Conservation (phyloP, 2,888 invertebrate genomes). For the Eilema caniola region DNA sequence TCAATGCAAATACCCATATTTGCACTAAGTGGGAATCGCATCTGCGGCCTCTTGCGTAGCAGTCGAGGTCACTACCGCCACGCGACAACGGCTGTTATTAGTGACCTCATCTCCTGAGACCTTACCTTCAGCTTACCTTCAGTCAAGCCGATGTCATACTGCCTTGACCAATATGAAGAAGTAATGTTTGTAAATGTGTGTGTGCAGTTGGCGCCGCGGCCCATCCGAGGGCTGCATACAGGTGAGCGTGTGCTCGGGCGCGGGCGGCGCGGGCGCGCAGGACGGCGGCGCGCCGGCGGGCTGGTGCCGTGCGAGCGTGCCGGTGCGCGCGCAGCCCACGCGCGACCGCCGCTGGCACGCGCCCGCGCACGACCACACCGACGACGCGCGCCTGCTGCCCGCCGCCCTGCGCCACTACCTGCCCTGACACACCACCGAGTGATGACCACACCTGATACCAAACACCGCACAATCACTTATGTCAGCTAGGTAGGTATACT, state of each 20-base stretch:
- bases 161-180: no score
- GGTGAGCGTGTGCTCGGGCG: constrained; percentile 33
- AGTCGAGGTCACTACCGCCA: no score
- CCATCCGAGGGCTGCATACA: constrained; percentile 49
- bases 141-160: no score
- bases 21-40: no score
- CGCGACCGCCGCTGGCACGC: constrained; percentile 54
- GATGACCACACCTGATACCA: no score
- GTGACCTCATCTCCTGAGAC: no score
- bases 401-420: constrained; percentile 6
- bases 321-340: constrained; percentile 54
- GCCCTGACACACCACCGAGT: background rate
- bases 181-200: background rate
- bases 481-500: no score
- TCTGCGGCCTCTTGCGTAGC: no score
- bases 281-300: constrained; percentile 30
- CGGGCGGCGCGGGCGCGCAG: constrained; percentile 13
- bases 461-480: no score
- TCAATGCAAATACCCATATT: no score
- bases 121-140: no score
- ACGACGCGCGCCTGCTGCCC: constrained; percentile 55
- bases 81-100: no score
- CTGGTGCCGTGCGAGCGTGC: constrained; percentile 55
- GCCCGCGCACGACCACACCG: constrained; percentile 59
- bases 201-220: constrained; percentile 42